Conservation (phyloP, 2,888 invertebrate genomes). For the Andrena bicolor region DNA sequence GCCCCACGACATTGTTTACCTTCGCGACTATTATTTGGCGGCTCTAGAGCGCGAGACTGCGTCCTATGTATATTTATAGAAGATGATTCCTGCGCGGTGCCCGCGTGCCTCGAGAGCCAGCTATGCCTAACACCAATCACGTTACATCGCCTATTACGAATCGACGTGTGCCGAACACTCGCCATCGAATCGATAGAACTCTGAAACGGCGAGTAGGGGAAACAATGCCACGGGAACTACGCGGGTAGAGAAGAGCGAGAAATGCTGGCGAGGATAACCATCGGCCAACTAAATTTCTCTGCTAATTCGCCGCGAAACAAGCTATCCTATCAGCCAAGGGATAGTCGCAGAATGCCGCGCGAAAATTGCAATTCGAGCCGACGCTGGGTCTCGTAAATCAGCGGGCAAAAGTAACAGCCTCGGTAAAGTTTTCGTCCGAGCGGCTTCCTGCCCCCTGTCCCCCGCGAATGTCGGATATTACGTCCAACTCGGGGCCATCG, state of each 20-base stretch:
- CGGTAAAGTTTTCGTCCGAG: neutral
- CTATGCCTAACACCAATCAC: neutral
- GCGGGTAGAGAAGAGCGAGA: neutral
- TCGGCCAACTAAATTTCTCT: slow-evolving; percentile 24
- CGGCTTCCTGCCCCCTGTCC: slow-evolving; percentile 3
- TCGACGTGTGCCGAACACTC: neutral
- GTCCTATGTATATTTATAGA: slow-evolving; percentile 43
- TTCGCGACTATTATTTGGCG: slow-evolving; percentile 14
- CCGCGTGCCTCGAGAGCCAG: neutral
- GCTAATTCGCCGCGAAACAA: slow-evolving; percentile 28
- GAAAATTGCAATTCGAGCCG: slow-evolving; percentile 40
- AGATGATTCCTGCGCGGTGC: slow-evolving; percentile 26
- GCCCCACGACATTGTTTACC: too few relatives aligned
- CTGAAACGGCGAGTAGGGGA: neutral
- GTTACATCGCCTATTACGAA: slow-evolving; percentile 7
- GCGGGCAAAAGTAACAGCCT: slow-evolving; percentile 8
- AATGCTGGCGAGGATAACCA: neutral
- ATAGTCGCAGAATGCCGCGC: slow-evolving; percentile 23
- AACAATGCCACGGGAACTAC: neutral
- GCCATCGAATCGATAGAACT: neutral
- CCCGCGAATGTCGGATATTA: slow-evolving; percentile 11
- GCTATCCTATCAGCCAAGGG: neutral
- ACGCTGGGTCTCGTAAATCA: slow-evolving; percentile 42
- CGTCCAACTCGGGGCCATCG: neutral
- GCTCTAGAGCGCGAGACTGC: slow-evolving; percentile 1